Evolutionary conservation across 2,797 vertebrate species (phyloP), one percentile per base, ranked within the genome.

Genomic region (Microhierax caerulescens): DNA sequence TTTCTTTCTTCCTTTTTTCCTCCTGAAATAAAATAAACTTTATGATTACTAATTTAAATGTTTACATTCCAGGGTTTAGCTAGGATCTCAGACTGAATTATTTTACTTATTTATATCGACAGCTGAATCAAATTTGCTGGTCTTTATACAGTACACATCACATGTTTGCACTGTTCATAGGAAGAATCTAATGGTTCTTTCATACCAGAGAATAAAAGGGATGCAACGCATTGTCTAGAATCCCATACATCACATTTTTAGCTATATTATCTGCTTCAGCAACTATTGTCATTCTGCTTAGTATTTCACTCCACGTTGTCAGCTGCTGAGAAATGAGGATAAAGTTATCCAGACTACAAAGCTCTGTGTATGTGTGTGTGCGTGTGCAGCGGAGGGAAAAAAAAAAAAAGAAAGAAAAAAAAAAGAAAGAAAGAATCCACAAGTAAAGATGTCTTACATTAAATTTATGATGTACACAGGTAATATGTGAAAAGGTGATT

Each of bases 401-500:
- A 48, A 9, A 37, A 74, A 88, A 79, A 1, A 22, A 28, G 11
- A 41, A 64, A 14, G 24, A 23, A 63, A 24, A 8, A 4, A 4
- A 7, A 50, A 45, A 3, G 13, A 78, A 91, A 76, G 0, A 69
- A 67, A 9, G 2, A 36, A 74, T 24, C 17, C 7, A 86, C 72
- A 93, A 80, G 70, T 95, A 92, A 95, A 97, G 56, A 13, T 88
- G 19, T 37, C 32, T 85, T 88, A 72, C 27, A 34, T 39, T 90
- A 93, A 92, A 97, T 11, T 85, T 93, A 53, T 6, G 2, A 45
- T 67, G 20, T 64, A 90, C 39, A 25, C 79, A 85, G 90, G 95
- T 97, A 95, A 94, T 96, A 93, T 96, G 30, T 9, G 7, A 95
- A 92, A 95, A 79, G 37, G 30, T 79, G 95, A 96, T 86, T 93